A percentile compares a stretch with the other conserved stretches of the same genome.
Conservation (phyloP, 30 jellyfish, hydroid and myxozoan species). For the Turritopsis dohrnii region DNA sequence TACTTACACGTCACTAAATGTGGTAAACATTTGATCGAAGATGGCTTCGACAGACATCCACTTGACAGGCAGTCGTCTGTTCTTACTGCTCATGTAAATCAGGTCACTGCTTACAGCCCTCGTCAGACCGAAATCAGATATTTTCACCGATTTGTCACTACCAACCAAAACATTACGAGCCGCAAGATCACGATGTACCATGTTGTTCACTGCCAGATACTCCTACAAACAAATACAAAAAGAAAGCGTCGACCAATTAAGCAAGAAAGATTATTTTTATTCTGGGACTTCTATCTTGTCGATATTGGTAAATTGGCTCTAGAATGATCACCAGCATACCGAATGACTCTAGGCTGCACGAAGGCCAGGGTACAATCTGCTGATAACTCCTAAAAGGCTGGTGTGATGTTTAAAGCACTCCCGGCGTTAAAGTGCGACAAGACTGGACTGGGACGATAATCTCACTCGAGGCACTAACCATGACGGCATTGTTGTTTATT, state of each 20-base stretch:
- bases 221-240: constrained; percentile 39
- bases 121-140: constrained; percentile 90
- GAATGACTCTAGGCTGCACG: too few relatives aligned
- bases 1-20: constrained; percentile 77
- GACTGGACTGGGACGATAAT: too few relatives aligned
- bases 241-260: too few relatives aligned
- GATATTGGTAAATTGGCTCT: too few relatives aligned
- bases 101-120: constrained; percentile 62
- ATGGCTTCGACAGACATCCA: constrained; percentile 98
- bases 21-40: constrained; percentile 64
- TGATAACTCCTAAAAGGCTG: too few relatives aligned
- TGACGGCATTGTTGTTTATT: too few relatives aligned
- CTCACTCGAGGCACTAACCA: too few relatives aligned
- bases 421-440: too few relatives aligned
- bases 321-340: too few relatives aligned
- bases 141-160: constrained; percentile 57
- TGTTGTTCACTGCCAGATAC: constrained; percentile 43
- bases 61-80: constrained; percentile 69
- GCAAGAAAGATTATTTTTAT: too few relatives aligned
- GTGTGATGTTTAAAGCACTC: too few relatives aligned
- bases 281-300: too few relatives aligned
- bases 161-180: constrained; percentile 90
- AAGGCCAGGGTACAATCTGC: neutral
- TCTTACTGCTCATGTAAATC: constrained; percentile 68
- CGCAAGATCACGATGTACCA: constrained; percentile 92